These are phyloP conservation scores for Orestias chungarensis DNA, from an alignment of 2,797 vertebrate genomes.

Conservation along the genomic window DNA sequence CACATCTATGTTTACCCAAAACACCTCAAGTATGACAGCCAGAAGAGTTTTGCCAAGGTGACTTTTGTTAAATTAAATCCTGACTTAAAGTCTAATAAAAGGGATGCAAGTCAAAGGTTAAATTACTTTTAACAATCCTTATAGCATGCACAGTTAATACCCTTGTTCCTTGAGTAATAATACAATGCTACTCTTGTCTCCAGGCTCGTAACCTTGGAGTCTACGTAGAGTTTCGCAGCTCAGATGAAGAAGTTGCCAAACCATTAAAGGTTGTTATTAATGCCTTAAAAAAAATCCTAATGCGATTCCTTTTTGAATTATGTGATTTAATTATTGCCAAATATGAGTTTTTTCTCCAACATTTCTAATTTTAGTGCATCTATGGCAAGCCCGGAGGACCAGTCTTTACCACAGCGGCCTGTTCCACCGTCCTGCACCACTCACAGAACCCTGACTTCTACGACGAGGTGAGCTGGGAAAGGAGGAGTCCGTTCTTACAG, in stretches of 20 bases:
- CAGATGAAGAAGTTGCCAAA: slow-evolving; percentile 91
- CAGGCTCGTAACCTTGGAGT: slow-evolving; percentile 97
- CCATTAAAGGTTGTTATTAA: slow-evolving; percentile 86
- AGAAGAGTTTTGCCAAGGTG: slow-evolving; percentile 98
- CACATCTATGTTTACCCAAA: slow-evolving; percentile 97
- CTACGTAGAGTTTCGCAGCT: slow-evolving; percentile 93
- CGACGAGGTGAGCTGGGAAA: slow-evolving; percentile 86
- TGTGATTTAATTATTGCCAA: neutral
- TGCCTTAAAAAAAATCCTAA: slow-evolving; percentile 18
- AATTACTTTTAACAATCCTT: neutral
- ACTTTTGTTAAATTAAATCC: neutral
- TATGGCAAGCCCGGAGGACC: slow-evolving; percentile 95
- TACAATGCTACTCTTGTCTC: slow-evolving; percentile 61
- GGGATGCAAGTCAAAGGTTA: neutral
- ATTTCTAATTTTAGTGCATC: slow-evolving; percentile 84
- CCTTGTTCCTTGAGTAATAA: slow-evolving; percentile 20
- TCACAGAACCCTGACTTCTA: slow-evolving; percentile 98
- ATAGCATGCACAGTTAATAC: slow-evolving; percentile 7
- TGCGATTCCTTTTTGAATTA: slow-evolving; percentile 8
- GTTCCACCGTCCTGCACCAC: slow-evolving; percentile 93
- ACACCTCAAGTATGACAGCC: slow-evolving; percentile 97
- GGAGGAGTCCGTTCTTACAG: neutral
- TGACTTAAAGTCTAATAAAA: slow-evolving; percentile 4
- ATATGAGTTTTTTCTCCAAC: slow-evolving; percentile 20
- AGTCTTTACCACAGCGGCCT: slow-evolving; percentile 87